These are phyloP conservation scores for Decapterus maruadsi DNA, from an alignment of 2,797 vertebrate genomes.

Conservation along the genomic window DNA sequence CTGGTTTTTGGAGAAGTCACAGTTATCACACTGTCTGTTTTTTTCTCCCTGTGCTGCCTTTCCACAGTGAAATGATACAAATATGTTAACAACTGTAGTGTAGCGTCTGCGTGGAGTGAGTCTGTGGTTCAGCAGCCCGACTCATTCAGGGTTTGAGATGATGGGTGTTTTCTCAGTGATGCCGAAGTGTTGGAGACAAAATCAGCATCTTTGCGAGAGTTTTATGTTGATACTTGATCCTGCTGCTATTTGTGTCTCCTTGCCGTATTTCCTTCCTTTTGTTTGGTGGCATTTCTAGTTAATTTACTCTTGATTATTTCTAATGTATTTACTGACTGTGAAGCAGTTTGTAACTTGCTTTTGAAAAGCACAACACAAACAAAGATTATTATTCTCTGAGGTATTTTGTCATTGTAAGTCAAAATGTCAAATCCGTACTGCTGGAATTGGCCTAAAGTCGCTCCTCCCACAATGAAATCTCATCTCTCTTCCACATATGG, in stretches of 20 bases:
- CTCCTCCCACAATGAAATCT: slow-evolving; percentile 57
- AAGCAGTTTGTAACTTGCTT: slow-evolving; percentile 66
- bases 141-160: slow-evolving; percentile 24
- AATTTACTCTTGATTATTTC: slow-evolving; percentile 62
- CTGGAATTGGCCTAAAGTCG: slow-evolving; percentile 45
- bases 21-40: slow-evolving; percentile 33
- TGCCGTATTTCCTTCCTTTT: slow-evolving; percentile 23
- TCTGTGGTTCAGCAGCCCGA: slow-evolving; percentile 8
- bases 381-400: slow-evolving; percentile 68
- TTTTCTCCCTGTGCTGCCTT: slow-evolving; percentile 31
- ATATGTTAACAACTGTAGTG: slow-evolving; percentile 25
- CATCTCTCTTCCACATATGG: slow-evolving; percentile 66
- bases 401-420: slow-evolving; percentile 71
- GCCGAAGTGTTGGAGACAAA: background rate
- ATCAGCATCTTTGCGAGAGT: slow-evolving; percentile 8
- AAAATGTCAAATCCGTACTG: slow-evolving; percentile 70
- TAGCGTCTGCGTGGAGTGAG: slow-evolving; percentile 10
- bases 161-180: background rate
- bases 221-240: background rate
- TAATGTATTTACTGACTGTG: slow-evolving; percentile 59
- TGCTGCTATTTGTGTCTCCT: slow-evolving; percentile 6
- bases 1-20: slow-evolving; percentile 48
- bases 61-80: slow-evolving; percentile 31
- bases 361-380: slow-evolving; percentile 68
- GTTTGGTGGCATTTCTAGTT: slow-evolving; percentile 58